Percentiles rank a stretch among this genome's conserved stretches.
phyloP scores from a whole-genome alignment of 2,888 invertebrate species.

The Cheilosia vernalis region DNA sequence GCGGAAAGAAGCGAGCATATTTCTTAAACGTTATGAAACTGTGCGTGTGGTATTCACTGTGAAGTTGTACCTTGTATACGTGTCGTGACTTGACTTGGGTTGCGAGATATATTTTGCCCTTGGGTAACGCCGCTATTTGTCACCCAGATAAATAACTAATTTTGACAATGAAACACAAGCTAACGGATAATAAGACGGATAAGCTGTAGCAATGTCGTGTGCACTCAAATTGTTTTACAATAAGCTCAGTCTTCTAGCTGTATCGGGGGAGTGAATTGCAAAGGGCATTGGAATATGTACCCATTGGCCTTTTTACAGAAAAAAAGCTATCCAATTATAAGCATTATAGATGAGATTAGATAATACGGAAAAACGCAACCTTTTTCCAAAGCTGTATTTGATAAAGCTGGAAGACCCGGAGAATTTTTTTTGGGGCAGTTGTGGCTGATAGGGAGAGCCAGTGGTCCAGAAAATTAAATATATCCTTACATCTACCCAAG shows the following conservation, averaged over 20 bases:
- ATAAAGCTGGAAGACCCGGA: no score
- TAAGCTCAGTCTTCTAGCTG: not conserved
- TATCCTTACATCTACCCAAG: no score
- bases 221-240: not conserved
- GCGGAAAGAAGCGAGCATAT: not conserved
- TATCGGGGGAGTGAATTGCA: not conserved
- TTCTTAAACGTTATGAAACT: not conserved
- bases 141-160: slow-evolving; percentile 34
- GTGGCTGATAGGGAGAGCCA: no score
- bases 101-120: slow-evolving; percentile 19
- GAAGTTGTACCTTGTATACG: not conserved
- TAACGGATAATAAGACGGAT: not conserved
- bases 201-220: not conserved
- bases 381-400: no score
- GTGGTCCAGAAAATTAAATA: no score
- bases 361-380: no score
- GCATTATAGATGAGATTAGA: not conserved
- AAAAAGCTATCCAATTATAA: not conserved
- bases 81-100: slow-evolving; percentile 20
- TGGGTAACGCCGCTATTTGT: slow-evolving; percentile 34
- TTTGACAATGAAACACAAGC: slow-evolving; percentile 11
- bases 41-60: slow-evolving; percentile 18
- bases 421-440: no score
- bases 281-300: not conserved
- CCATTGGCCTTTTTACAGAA: not conserved